These are phyloP conservation scores for Cydia strobilella DNA, from an alignment of 1,140 invertebrate species.

Conservation along the genomic window DNA sequence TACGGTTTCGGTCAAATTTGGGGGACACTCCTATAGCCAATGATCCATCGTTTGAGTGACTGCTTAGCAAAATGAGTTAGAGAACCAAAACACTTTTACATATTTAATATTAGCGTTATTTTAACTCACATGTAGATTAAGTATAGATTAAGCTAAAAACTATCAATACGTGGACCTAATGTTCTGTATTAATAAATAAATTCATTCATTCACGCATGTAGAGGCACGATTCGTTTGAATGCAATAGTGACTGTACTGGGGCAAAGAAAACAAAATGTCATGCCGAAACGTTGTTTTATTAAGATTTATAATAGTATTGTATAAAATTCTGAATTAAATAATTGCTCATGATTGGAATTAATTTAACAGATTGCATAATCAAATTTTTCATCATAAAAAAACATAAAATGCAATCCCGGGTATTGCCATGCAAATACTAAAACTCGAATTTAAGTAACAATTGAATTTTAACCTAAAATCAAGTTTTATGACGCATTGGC, in stretches of 20 bases:
- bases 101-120: no score
- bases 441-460: conserved; percentile 69
- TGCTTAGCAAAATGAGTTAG: no score
- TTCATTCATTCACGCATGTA: no score
- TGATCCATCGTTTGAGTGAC: no score
- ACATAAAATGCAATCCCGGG: conserved; percentile 74
- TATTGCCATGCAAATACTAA: conserved; percentile 75
- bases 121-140: no score
- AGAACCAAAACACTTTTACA: no score
- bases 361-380: conserved; percentile 71
- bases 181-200: no score
- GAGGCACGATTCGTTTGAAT: background rate
- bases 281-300: conserved; percentile 65
- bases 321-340: conserved; percentile 48
- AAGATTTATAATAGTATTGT: conserved; percentile 47
- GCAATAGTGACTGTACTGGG: conserved; percentile 11
- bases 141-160: no score
- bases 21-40: no score
- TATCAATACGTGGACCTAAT: no score
- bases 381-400: conserved; percentile 75
- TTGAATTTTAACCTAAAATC: conserved; percentile 66
- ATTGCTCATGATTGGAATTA: conserved; percentile 48
- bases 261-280: conserved; percentile 52
- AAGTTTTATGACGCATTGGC: conserved; percentile 72
- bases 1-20: no score